phyloP scores from a whole-genome alignment of 1,140 invertebrate genomes.

The Lasioglossum albipes region DNA sequence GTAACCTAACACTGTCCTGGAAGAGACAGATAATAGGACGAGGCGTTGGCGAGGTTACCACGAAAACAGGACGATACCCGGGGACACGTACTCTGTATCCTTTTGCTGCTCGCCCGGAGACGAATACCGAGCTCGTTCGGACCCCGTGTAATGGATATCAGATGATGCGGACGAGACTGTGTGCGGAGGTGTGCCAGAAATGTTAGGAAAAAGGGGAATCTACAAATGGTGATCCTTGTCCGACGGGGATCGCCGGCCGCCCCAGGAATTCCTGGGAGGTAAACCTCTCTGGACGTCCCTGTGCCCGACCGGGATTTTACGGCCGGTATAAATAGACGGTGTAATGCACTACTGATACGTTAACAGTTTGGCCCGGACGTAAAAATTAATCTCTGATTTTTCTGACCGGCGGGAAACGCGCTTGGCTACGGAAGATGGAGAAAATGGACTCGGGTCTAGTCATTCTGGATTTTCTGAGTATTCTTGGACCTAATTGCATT shows the following conservation, averaged over 20 bases:
- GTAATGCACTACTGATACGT: background rate
- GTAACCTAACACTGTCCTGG: constrained; percentile 70
- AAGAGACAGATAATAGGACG: constrained; percentile 65
- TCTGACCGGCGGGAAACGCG: no score
- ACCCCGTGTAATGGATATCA: constrained; percentile 46
- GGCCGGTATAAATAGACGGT: background rate
- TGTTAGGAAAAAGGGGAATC: constrained; percentile 28
- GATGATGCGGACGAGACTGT: constrained; percentile 28
- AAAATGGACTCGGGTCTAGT: no score
- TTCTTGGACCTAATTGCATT: no score
- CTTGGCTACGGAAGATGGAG: no score
- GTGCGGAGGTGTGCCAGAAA: constrained; percentile 32
- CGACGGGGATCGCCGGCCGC: background rate
- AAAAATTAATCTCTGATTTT: no score
- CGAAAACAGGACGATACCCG: constrained; percentile 40
- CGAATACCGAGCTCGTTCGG: constrained; percentile 46
- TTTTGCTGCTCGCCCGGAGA: constrained; percentile 19
- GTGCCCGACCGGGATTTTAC: background rate
- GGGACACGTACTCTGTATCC: constrained; percentile 7
- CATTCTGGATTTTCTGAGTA: no score
- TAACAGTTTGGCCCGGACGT: no score
- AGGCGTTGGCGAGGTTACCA: constrained; percentile 43
- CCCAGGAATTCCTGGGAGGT: constrained; percentile 19
- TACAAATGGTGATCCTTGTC: constrained; percentile 42
- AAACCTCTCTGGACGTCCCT: background rate